phyloP scores from a whole-genome alignment of 2,797 vertebrate genomes.

The Danionella dracula region DNA sequence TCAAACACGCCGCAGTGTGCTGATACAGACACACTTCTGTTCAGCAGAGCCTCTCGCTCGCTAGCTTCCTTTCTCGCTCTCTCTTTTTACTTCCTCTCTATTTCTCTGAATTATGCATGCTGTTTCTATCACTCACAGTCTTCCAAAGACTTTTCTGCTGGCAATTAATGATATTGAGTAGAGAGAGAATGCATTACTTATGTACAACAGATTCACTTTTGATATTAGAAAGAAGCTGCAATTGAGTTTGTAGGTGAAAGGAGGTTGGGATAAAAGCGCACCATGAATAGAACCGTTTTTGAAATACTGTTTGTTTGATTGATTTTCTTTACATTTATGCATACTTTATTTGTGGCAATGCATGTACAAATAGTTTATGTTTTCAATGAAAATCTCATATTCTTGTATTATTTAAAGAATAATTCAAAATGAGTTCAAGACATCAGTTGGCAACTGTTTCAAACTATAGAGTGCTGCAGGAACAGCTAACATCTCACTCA shows the following conservation, averaged over 20 bases:
- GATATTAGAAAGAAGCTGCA: slow-evolving; percentile 10
- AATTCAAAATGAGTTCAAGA: neutral
- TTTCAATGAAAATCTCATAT: neutral
- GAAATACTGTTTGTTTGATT: neutral
- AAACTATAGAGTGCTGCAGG: slow-evolving; percentile 3
- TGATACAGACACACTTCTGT: slow-evolving; percentile 24
- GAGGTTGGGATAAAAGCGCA: too few species aligned
- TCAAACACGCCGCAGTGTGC: slow-evolving; percentile 28
- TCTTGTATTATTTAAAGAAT: neutral
- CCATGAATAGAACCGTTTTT: too few species aligned
- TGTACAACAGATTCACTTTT: slow-evolving; percentile 23
- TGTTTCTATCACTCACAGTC: slow-evolving; percentile 43
- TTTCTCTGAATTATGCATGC: slow-evolving; percentile 48
- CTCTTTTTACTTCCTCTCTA: slow-evolving; percentile 32
- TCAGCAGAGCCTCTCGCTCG: slow-evolving; percentile 27
- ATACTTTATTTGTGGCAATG: neutral
- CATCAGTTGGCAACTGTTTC: slow-evolving; percentile 23
- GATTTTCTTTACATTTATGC: neutral
- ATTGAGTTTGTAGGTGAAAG: slow-evolving; percentile 22
- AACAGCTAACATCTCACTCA: slow-evolving; percentile 5
- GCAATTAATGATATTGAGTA: slow-evolving; percentile 44
- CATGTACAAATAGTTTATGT: too few species aligned
- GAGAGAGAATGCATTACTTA: slow-evolving; percentile 13
- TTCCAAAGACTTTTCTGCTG: slow-evolving; percentile 33
- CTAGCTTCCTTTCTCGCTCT: slow-evolving; percentile 30